A percentile compares a stretch with the other conserved stretches of the same genome.
These are phyloP conservation scores for Channallabes apus DNA, from an alignment of 2,797 vertebrate genomes.

Conservation along the genomic window DNA sequence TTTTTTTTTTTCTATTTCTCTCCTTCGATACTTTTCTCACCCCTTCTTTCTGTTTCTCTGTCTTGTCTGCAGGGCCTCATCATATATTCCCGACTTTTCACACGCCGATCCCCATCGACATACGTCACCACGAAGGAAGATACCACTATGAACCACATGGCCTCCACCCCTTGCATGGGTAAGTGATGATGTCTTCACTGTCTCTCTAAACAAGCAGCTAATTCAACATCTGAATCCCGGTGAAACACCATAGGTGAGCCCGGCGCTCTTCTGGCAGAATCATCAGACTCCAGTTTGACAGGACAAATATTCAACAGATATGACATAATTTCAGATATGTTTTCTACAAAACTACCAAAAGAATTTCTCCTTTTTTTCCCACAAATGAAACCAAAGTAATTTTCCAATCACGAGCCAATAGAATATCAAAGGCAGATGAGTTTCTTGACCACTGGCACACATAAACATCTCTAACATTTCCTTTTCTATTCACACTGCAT, in stretches of 20 bases:
- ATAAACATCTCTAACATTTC: slow-evolving; percentile 28
- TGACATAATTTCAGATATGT: slow-evolving; percentile 1
- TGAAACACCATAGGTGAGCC: neutral
- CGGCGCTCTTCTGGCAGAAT: neutral
- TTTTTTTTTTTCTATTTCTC: slow-evolving; percentile 35
- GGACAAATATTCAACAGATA: slow-evolving; percentile 5
- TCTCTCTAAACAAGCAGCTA: neutral
- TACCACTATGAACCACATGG: slow-evolving; percentile 93
- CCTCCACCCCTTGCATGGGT: slow-evolving; percentile 89
- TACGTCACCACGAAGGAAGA: slow-evolving; percentile 91
- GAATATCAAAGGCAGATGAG: slow-evolving; percentile 59
- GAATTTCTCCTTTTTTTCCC: neutral
- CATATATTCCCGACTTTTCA: slow-evolving; percentile 92
- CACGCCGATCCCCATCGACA: slow-evolving; percentile 90
- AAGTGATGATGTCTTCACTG: slow-evolving; percentile 63
- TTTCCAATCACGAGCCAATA: slow-evolving; percentile 52
- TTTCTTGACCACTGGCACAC: slow-evolving; percentile 18
- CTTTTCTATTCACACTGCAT: slow-evolving; percentile 34
- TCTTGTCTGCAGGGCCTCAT: slow-evolving; percentile 78
- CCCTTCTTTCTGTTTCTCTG: slow-evolving; percentile 53
- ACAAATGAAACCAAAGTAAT: slow-evolving; percentile 30
- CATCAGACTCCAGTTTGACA: neutral
- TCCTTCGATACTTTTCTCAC: slow-evolving; percentile 45
- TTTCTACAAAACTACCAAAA: neutral
- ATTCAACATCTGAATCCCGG: neutral